These are phyloP conservation scores for Propsilocerus akamusi DNA, from an alignment of 1,140 invertebrate genomes.

Conservation along the genomic window DNA sequence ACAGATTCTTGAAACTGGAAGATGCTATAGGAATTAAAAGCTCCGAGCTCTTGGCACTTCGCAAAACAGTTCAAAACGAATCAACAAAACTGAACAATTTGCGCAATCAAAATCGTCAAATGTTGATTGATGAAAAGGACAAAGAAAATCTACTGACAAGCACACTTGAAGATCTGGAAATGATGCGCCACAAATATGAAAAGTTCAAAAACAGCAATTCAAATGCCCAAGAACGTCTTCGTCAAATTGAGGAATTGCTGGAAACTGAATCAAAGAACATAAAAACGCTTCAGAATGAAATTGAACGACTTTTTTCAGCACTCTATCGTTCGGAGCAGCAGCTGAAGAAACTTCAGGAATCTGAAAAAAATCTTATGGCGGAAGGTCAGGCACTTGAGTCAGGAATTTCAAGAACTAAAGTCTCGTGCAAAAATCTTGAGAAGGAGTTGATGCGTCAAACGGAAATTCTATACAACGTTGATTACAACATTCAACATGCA, in stretches of 20 bases:
- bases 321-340: slow-evolving; percentile 18
- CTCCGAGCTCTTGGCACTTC: neutral
- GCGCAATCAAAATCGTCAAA: slow-evolving; percentile 17
- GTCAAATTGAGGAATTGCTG: slow-evolving; percentile 20
- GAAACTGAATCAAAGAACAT: slow-evolving; percentile 12
- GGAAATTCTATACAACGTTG: slow-evolving; percentile 15
- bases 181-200: slow-evolving; percentile 11
- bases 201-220: slow-evolving; percentile 13
- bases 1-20: neutral
- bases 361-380: slow-evolving; percentile 12
- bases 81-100: slow-evolving; percentile 5
- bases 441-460: slow-evolving; percentile 15
- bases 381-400: neutral
- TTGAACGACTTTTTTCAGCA: slow-evolving; percentile 14
- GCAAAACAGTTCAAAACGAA: neutral
- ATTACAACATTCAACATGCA: slow-evolving; percentile 11
- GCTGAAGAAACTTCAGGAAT: slow-evolving; percentile 12
- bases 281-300: slow-evolving; percentile 14
- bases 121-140: slow-evolving; percentile 8
- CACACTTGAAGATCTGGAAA: slow-evolving; percentile 9
- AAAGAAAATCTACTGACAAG: slow-evolving; percentile 11
- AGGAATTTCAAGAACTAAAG: slow-evolving; percentile 8
- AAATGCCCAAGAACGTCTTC: slow-evolving; percentile 16
- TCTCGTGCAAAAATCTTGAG: slow-evolving; percentile 7
- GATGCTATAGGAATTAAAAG: neutral